Conservation (phyloP, 2,888 invertebrate genomes). For the Noctua janthe region DNA sequence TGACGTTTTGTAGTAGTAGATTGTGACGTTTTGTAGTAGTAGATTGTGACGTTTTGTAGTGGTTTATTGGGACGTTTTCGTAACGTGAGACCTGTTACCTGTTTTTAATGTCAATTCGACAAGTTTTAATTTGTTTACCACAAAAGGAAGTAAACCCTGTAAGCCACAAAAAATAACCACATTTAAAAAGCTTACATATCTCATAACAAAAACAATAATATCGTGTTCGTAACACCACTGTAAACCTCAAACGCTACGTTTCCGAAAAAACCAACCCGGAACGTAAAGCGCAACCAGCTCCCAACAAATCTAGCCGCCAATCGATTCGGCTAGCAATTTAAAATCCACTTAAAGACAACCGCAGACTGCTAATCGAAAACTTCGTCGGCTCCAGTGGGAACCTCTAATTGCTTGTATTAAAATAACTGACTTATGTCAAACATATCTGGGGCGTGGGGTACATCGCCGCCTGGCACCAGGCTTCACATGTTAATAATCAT, state of each 20-base stretch:
- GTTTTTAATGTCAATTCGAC: background rate
- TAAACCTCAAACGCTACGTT: constrained; percentile 47
- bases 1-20: background rate
- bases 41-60: constrained; percentile 4
- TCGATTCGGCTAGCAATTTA: constrained; percentile 87
- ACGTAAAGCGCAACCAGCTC: constrained; percentile 64
- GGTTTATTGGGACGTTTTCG: background rate
- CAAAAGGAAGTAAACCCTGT: background rate
- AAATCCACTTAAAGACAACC: constrained; percentile 89
- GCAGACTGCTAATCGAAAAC: constrained; percentile 88
- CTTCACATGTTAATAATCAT: constrained; percentile 90
- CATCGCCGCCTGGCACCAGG: constrained; percentile 86
- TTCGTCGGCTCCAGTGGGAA: constrained; percentile 84
- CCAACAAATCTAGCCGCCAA: constrained; percentile 72
- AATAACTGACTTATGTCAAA: constrained; percentile 90
- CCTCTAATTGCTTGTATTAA: constrained; percentile 90
- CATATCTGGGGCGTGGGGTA: constrained; percentile 87
- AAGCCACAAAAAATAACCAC: background rate
- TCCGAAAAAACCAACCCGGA: constrained; percentile 63
- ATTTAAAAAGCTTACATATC: background rate
- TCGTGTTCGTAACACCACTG: constrained; percentile 34
- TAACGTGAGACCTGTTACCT: background rate
- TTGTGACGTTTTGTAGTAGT: constrained; percentile 1
- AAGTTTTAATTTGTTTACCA: background rate
- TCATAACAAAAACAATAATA: constrained; percentile 33